These are phyloP conservation scores for Nannospalax galili DNA, from an alignment of 2,113 vertebrate species.

Conservation along the genomic window DNA sequence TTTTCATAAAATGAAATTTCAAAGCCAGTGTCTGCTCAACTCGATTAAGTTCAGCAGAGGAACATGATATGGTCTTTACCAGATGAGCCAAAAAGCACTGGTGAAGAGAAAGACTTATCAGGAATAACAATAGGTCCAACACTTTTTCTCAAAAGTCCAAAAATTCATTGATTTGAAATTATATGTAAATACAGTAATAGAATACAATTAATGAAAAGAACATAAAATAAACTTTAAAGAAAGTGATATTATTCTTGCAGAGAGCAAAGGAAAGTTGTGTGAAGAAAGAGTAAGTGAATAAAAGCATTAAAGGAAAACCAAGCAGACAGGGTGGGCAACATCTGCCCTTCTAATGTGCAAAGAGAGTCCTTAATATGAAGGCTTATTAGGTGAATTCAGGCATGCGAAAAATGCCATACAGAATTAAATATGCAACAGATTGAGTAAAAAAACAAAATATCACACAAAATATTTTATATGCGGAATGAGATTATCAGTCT, in stretches of 20 bases:
- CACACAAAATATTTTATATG: too few species aligned
- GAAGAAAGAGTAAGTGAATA: background rate
- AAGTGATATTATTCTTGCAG: background rate
- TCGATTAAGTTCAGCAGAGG: slow-evolving; percentile 40
- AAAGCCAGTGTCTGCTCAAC: slow-evolving; percentile 8
- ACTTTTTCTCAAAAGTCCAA: background rate
- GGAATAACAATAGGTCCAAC: background rate
- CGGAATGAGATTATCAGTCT: too few species aligned
- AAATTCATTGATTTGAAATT: background rate
- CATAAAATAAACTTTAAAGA: slow-evolving; percentile 35
- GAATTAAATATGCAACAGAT: background rate
- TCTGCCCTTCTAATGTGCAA: background rate
- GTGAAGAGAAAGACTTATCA: background rate
- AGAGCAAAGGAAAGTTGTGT: background rate
- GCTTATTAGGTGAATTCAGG: background rate
- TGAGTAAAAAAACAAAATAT: background rate
- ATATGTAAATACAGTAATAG: background rate
- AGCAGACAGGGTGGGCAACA: background rate
- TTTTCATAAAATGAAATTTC: slow-evolving; percentile 63
- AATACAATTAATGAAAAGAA: background rate
- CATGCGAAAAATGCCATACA: background rate
- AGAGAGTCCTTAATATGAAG: background rate
- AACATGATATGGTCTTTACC: background rate
- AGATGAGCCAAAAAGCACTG: slow-evolving; percentile 5
- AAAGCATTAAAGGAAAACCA: background rate